Conservation (phyloP, 2,113 vertebrate genomes). For the Caracal caracal region DNA sequence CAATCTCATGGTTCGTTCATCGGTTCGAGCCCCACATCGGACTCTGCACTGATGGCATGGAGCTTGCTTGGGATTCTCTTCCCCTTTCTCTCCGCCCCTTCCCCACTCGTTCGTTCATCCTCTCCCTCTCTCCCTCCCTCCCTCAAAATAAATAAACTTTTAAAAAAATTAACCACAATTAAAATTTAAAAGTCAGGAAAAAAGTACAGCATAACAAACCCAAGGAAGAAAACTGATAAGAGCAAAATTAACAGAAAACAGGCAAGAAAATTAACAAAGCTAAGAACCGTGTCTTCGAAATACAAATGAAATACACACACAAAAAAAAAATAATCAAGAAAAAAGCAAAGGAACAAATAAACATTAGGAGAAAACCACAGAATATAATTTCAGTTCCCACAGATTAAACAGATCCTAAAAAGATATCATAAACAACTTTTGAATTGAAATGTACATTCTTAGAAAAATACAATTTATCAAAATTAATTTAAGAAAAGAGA, state of each 20-base stretch:
- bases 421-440: neutral
- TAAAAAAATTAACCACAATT: neutral
- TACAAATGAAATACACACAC: neutral
- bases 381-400: neutral
- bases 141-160: too few species aligned
- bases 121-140: too few species aligned
- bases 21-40: too few species aligned
- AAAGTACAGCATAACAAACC: neutral
- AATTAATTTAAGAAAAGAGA: neutral
- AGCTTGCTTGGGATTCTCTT: too few species aligned
- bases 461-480: conserved; percentile 6
- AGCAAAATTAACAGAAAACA: neutral
- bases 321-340: neutral
- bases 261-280: neutral
- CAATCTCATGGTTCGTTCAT: too few species aligned
- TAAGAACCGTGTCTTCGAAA: neutral
- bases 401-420: conserved; percentile 13
- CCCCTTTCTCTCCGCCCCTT: too few species aligned
- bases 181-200: neutral
- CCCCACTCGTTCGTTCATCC: too few species aligned
- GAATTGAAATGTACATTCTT: neutral
- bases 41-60: too few species aligned
- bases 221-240: neutral
- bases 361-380: neutral
- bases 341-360: conserved; percentile 4